Conservation (phyloP, 2,113 vertebrate genomes). For the Nothobranchius furzeri region DNA sequence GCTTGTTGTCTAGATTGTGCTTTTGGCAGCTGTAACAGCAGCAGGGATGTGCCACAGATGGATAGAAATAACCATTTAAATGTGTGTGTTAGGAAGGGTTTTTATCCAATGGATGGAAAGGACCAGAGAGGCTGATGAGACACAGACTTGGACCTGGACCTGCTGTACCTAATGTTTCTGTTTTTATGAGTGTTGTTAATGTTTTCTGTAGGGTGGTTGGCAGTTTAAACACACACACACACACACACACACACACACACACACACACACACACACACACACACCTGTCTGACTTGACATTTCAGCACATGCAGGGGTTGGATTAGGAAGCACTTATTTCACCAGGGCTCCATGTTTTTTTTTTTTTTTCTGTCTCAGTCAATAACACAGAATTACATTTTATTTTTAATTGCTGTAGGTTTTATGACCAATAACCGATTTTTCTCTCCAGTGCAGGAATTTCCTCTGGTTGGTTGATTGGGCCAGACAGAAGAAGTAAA, state of each 20-base stretch:
- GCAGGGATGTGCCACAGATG: constrained; percentile 34
- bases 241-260: constrained; percentile 1
- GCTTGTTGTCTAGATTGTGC: constrained; percentile 43
- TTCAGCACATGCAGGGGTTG: not conserved
- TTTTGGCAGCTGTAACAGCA: constrained; percentile 38
- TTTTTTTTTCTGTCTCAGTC: constrained; percentile 15
- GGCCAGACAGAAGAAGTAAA: constrained; percentile 34
- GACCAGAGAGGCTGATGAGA: constrained; percentile 33
- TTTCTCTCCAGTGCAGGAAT: constrained; percentile 35
- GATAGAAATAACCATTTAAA: constrained; percentile 26
- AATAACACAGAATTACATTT: constrained; percentile 15
- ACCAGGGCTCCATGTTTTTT: constrained; percentile 14
- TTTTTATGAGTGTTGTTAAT: constrained; percentile 65
- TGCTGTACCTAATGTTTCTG: constrained; percentile 48
- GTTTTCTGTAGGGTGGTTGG: constrained; percentile 48
- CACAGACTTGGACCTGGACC: constrained; percentile 51
- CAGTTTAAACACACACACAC: constrained; percentile 14
- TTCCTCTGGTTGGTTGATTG: constrained; percentile 22
- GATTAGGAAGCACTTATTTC: constrained; percentile 24
- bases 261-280: constrained; percentile 22
- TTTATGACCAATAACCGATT: constrained; percentile 38
- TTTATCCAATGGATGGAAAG: constrained; percentile 19
- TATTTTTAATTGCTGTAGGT: constrained; percentile 21
- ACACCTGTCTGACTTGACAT: constrained; percentile 27
- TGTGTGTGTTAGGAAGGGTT: not conserved